A percentile compares a stretch with the other conserved stretches of the same genome.
Evolutionary conservation across 2,888 invertebrate genomes (phyloP).

Genomic region (Cataglyphis cursor): DNA sequence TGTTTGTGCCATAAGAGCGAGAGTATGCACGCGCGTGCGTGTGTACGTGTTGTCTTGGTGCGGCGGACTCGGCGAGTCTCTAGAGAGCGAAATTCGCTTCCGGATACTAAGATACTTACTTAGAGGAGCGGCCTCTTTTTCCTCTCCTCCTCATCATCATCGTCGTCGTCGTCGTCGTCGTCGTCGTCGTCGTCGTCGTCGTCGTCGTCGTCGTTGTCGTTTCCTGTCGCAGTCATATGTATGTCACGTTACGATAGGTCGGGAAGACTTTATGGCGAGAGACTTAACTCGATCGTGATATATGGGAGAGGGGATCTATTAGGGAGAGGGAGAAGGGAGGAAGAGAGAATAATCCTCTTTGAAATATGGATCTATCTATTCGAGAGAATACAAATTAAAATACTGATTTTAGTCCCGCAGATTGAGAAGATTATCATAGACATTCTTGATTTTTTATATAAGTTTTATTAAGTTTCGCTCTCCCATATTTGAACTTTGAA

Average conservation of each 20-base stretch:
- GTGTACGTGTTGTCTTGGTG: background rate
- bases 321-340: background rate
- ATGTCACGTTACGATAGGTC: conserved; percentile 69
- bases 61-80: conserved; percentile 12
- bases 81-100: conserved; percentile 56
- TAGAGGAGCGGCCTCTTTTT: background rate
- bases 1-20: conserved; percentile 57
- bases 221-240: conserved; percentile 37
- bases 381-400: background rate
- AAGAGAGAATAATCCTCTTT: too few relatives aligned
- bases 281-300: background rate
- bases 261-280: conserved; percentile 54
- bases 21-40: conserved; percentile 17
- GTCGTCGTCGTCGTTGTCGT: conserved; percentile 24
- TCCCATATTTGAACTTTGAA: background rate
- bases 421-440: background rate
- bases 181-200: conserved; percentile 29
- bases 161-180: background rate
- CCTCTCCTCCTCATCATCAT: background rate
- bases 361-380: background rate
- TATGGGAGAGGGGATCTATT: background rate
- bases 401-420: conserved; percentile 16
- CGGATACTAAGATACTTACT: conserved; percentile 12
- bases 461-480: background rate
- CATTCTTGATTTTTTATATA: background rate